Evolutionary conservation across 2,888 invertebrate genomes (phyloP).

Genomic region (Chalcosyrphus nemorum): DNA sequence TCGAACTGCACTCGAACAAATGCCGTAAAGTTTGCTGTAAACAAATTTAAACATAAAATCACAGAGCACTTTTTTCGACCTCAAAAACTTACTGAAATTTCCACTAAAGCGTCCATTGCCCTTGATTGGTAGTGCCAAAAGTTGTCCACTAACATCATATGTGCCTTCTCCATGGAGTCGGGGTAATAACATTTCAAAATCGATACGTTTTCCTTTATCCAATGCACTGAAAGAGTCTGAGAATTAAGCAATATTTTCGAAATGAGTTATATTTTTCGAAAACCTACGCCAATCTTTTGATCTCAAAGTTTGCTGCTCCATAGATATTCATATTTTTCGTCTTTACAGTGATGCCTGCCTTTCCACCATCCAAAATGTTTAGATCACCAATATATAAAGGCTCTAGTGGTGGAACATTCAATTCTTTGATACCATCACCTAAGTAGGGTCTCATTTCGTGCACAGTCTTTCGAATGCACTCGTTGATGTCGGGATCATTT

Average conservation of each 20-base stretch:
- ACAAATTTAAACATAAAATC: conserved; percentile 5
- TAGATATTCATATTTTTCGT: conserved; percentile 85
- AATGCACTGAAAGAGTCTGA: conserved; percentile 61
- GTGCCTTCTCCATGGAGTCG: conserved; percentile 84
- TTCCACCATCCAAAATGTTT: conserved; percentile 85
- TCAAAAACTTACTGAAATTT: conserved; percentile 86
- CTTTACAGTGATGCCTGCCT: conserved; percentile 77
- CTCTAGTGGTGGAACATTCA: conserved; percentile 87
- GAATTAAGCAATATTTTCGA: neutral
- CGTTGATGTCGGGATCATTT: conserved; percentile 85
- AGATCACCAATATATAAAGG: conserved; percentile 87
- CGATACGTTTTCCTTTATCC: conserved; percentile 81
- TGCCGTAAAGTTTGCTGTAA: conserved; percentile 86
- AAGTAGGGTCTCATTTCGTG: conserved; percentile 85
- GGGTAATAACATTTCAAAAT: conserved; percentile 85
- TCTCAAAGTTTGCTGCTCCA: conserved; percentile 86
- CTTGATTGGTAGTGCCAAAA: conserved; percentile 88
- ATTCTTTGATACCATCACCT: conserved; percentile 85
- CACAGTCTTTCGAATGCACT: conserved; percentile 85
- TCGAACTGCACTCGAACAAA: conserved; percentile 85
- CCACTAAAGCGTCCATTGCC: conserved; percentile 87
- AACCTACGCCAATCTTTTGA: conserved; percentile 83
- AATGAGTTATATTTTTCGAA: neutral
- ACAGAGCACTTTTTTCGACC: no score
- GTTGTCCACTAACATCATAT: conserved; percentile 87